Evolutionary conservation across 2,797 vertebrate species (phyloP).

Genomic region (Muscicapa comitata): DNA sequence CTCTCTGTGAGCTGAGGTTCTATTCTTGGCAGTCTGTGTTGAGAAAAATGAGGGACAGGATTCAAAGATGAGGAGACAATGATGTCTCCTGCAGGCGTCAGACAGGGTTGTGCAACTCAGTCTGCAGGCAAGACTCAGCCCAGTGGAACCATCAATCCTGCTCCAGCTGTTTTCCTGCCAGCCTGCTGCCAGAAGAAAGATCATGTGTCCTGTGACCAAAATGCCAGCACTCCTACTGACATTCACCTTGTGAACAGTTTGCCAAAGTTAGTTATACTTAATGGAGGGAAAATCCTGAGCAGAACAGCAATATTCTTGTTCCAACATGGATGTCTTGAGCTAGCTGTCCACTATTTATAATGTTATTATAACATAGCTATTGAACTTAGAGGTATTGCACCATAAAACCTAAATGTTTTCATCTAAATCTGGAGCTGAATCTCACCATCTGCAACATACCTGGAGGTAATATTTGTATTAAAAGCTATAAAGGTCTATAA

Average conservation of each 20-base stretch:
- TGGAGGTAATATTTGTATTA: background rate
- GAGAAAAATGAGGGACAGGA: background rate
- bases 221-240: background rate
- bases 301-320: background rate
- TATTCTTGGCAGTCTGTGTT: background rate
- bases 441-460: background rate
- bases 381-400: background rate
- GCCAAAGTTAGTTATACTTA: background rate
- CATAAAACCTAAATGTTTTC: background rate
- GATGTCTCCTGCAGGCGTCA: background rate
- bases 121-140: background rate
- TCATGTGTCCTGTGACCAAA: background rate
- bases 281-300: background rate
- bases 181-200: background rate
- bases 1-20: background rate
- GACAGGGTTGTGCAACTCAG: background rate
- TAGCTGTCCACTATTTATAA: background rate
- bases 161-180: background rate
- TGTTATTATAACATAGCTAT: background rate
- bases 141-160: background rate
- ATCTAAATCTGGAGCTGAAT: background rate
- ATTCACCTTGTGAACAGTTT: background rate
- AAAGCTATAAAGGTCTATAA: background rate
- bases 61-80: background rate
- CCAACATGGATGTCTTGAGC: background rate